phyloP scores from a whole-genome alignment of 1,140 invertebrate species.

The Aphelenchoides fujianensis region DNA sequence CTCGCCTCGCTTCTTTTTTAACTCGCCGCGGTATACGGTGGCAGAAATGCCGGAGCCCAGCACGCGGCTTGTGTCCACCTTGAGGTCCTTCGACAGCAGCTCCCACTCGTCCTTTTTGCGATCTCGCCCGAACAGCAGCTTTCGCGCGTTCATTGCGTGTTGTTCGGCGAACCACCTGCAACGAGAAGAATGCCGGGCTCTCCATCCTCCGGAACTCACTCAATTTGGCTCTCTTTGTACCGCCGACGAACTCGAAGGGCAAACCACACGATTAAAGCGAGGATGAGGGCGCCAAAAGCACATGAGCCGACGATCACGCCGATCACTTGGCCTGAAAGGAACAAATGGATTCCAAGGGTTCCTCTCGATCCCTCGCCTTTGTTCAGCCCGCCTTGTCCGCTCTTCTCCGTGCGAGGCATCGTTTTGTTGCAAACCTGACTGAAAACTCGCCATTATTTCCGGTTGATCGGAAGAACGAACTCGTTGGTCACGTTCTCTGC shows the following conservation, averaged over 20 bases:
- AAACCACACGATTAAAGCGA: background rate
- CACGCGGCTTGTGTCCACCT: background rate
- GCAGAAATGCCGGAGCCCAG: background rate
- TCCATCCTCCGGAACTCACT: background rate
- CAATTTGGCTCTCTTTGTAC: background rate
- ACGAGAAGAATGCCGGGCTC: background rate
- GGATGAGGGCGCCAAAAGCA: background rate
- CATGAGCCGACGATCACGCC: background rate
- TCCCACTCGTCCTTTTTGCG: background rate
- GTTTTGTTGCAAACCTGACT: background rate
- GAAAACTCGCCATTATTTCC: background rate
- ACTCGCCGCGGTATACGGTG: background rate
- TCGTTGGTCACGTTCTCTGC: background rate
- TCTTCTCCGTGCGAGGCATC: background rate
- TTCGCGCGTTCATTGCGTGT: constrained; percentile 2
- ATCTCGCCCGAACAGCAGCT: background rate
- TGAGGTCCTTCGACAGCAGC: background rate
- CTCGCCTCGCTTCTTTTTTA: background rate
- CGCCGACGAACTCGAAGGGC: background rate
- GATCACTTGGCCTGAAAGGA: background rate
- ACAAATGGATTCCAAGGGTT: too few relatives aligned
- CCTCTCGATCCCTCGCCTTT: background rate
- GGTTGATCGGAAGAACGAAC: background rate
- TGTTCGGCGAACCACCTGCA: constrained; percentile 5
- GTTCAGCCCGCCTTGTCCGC: background rate